phyloP scores from a whole-genome alignment of 2,888 invertebrate species.

The Apodemia hepburni region DNA sequence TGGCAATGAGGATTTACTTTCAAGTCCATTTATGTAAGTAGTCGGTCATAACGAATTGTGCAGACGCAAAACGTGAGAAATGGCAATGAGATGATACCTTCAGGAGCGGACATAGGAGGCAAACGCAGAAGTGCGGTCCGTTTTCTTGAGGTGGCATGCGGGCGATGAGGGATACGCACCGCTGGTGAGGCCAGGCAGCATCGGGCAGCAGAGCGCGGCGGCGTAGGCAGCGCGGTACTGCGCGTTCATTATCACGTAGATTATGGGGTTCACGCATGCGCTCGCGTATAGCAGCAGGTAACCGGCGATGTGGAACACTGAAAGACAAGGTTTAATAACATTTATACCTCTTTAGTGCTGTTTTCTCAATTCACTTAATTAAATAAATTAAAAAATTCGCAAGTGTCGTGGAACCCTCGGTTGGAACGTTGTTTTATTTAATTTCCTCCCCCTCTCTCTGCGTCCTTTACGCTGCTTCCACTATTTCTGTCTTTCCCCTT shows the following conservation, averaged over 20 bases:
- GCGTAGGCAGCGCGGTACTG: constrained; percentile 95
- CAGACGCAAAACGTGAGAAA: neutral
- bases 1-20: too few species aligned
- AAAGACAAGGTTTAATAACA: neutral
- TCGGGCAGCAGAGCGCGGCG: constrained; percentile 85
- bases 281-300: constrained; percentile 93
- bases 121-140: constrained; percentile 59
- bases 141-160: constrained; percentile 55
- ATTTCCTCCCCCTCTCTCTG: too few species aligned
- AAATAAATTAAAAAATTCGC: too few species aligned
- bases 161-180: constrained; percentile 78
- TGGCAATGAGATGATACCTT: constrained; percentile 54
- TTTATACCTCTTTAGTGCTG: too few species aligned
- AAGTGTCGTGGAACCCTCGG: too few species aligned
- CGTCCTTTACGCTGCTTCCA: too few species aligned
- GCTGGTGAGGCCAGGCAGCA: constrained; percentile 80
- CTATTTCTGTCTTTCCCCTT: too few species aligned
- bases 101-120: constrained; percentile 66
- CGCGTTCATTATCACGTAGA: constrained; percentile 97
- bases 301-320: constrained; percentile 87
- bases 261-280: constrained; percentile 95
- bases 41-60: neutral
- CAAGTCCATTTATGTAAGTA: neutral
- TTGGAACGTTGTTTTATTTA: too few species aligned
- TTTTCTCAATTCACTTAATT: too few species aligned